Evolutionary conservation across 2,888 invertebrate genomes (phyloP).

Genomic region (Tanytarsus gracilentus): DNA sequence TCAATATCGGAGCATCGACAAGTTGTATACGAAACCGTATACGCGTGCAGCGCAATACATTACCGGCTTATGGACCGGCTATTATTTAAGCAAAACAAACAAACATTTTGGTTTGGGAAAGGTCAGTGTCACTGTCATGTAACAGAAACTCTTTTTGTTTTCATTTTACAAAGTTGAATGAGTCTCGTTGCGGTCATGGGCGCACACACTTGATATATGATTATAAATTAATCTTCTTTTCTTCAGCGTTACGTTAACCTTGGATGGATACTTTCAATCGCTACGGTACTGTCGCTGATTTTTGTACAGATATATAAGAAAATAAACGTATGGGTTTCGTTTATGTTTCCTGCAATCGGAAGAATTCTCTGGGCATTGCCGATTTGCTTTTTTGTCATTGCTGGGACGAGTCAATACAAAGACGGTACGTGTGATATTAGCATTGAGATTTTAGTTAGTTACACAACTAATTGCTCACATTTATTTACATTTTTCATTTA

Average conservation of each 20-base stretch:
- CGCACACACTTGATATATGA: background rate
- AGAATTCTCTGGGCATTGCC: constrained; percentile 18
- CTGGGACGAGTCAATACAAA: background rate
- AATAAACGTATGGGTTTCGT: background rate
- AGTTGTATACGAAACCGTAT: constrained; percentile 41
- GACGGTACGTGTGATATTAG: background rate
- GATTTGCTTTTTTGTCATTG: constrained; percentile 21
- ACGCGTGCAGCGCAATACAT: constrained; percentile 40
- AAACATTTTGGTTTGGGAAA: constrained; percentile 31
- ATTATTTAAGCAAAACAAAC: constrained; percentile 36
- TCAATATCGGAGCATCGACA: constrained; percentile 30
- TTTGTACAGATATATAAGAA: constrained; percentile 12
- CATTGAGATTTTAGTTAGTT: background rate
- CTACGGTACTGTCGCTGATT: background rate
- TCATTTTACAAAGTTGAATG: no score
- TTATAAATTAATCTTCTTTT: constrained; percentile 10
- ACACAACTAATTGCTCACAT: no score
- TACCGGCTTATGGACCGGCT: constrained; percentile 41
- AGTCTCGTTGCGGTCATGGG: background rate
- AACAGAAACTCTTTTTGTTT: no score
- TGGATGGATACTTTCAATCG: constrained; percentile 35
- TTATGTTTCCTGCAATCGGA: constrained; percentile 20
- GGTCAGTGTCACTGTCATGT: constrained; percentile 10
- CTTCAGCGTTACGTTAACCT: constrained; percentile 35
- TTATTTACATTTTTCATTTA: no score